A percentile compares a stretch with the other conserved stretches of the same genome.
These are phyloP conservation scores for Zaprionus camerounensis DNA, from an alignment of 1,140 invertebrate genomes.

Conservation along the genomic window DNA sequence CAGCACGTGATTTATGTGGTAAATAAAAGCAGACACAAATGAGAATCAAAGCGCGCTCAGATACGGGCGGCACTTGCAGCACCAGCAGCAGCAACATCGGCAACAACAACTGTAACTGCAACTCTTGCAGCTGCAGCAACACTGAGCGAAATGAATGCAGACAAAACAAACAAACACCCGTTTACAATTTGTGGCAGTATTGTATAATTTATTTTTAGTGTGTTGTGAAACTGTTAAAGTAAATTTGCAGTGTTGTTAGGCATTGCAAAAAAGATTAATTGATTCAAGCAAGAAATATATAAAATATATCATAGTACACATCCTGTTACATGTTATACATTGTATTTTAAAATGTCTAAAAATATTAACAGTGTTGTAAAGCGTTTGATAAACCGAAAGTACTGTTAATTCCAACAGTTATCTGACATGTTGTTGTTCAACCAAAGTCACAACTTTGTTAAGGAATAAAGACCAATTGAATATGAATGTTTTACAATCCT, in stretches of 20 bases:
- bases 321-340: too few relatives aligned
- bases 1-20: constrained; percentile 79
- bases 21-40: constrained; percentile 76
- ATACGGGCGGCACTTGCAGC: constrained; percentile 57
- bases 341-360: too few relatives aligned
- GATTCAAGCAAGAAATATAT: too few relatives aligned
- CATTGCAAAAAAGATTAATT: background rate
- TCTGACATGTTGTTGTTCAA: too few relatives aligned
- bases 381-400: too few relatives aligned
- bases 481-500: constrained; percentile 24
- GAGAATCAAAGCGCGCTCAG: constrained; percentile 64
- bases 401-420: too few relatives aligned
- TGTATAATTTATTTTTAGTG: background rate
- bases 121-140: constrained; percentile 31
- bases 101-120: constrained; percentile 13
- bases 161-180: too few relatives aligned
- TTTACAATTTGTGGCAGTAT: background rate
- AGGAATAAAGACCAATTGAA: too few relatives aligned
- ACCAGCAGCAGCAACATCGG: constrained; percentile 6
- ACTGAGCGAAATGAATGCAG: background rate
- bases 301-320: too few relatives aligned
- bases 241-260: background rate
- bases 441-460: too few relatives aligned
- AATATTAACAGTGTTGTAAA: too few relatives aligned
- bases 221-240: background rate